Base-by-base conservation (phyloP, 2,888 invertebrate species). In the Chloromyia formosa region DNA sequence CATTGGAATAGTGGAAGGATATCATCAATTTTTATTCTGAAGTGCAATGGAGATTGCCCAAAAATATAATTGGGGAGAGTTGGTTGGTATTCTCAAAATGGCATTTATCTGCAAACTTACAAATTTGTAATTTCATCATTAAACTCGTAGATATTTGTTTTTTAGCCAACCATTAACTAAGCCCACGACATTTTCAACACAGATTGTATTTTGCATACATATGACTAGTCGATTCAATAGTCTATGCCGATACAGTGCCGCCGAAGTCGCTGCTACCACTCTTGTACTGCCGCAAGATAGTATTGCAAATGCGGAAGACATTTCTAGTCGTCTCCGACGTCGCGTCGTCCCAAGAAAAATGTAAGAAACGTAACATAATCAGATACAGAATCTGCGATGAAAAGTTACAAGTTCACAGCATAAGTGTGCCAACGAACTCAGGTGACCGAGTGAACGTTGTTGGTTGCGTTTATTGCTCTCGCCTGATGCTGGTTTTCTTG, bases 361-460 rank as follows among this genome's bases (percentile, higher is more conserved):
- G 27, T 35, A 73, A 60, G 71, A 73, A 61, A 73, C 73, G 73
- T 73, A 73, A 73, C 73, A 61, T 73, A 73, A 73, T 73, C 61
- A 58, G 53, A 20, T 61, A 73, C 73, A 61, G 40, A 73, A 73
- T 73, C 61, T 56, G n/a, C 73, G 73, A 73, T 60, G 73, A 73
- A 73, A 73, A 73, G 73, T 73, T 73, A 71, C 71, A 56, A 71
- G 71, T 66, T 66, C 66, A 35, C 54, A 18, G 40, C 69, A 35
- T 73, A 77, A 78, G 77, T 78, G 75, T 78, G 78, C 78, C 78
- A 78, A 76, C 76, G 77, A 78, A 78, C 78, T 75, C 75, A 61
- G 49, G 64, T 74, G 78, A 78, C 78, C 78, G 77, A 78, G 77
- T 78, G 77, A 78, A 78, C 78, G 76, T 14, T 56, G 66, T n/a